Base-by-base conservation (phyloP, 2,888 invertebrate genomes). In the Linyphia triangularis region DNA sequence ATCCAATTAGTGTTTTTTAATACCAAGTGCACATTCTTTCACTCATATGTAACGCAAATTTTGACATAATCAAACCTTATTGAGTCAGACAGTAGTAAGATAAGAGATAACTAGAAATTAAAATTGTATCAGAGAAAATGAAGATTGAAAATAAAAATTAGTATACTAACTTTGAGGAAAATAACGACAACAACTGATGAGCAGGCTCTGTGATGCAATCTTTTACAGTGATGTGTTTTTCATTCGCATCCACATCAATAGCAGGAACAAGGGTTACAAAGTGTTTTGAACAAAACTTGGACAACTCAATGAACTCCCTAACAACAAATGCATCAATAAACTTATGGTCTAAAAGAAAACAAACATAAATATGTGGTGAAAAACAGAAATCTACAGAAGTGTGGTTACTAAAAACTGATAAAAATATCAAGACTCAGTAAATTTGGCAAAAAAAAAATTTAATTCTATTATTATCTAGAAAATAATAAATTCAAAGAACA, bases 101-200 rank as follows among this genome's bases (percentile, higher is more conserved):
- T n/a, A n/a, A n/a, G 26, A 65, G 9, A 9, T 3, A 28, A 26
- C 9, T 65, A 65, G 6, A 24, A 28, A 65, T 7, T 24, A n/a
- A n/a, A n/a, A n/a, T n/a, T n/a, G n/a, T n/a, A n/a, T n/a, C n/a
- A n/a, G n/a, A n/a, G n/a, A n/a, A n/a, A n/a, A n/a, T n/a, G n/a
- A n/a, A n/a, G n/a, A n/a, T n/a, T n/a, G n/a, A n/a, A n/a, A n/a
- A n/a, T n/a, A n/a, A n/a, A n/a, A n/a, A n/a, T n/a, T n/a, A n/a
- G n/a, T n/a, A 5, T 59, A 28, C 89, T 89, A 33, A 89, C 89
- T 89, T 89, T 51, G 89, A 78, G 33, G 84, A 89, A 79, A 89
- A 84, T 40, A 84, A 57, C 16, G 78, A 30, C 89, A 89, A 57
- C 0, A 89, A 22, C 7, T 65, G 73, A 19, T 84, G 78, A 57